Conservation (phyloP, 2,888 invertebrate genomes). For the Synergus laeviventris region DNA sequence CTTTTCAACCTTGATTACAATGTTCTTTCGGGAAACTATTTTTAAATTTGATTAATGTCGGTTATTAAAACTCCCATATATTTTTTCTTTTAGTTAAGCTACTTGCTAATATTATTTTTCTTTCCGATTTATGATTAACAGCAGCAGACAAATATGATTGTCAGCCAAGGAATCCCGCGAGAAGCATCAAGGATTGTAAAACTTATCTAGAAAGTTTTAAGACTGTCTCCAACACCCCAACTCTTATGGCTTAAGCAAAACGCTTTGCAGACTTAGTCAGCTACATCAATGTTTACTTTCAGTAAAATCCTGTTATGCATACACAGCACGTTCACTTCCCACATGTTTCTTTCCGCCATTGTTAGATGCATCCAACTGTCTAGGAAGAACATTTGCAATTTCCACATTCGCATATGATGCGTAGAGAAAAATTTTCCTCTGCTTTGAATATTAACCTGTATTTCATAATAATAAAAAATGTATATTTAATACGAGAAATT, state of each 20-base stretch:
- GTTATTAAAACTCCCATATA: constrained; percentile 11
- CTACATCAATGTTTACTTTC: constrained; percentile 39
- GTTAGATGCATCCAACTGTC: constrained; percentile 19
- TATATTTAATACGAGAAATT: background rate
- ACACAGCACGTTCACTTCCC: constrained; percentile 38
- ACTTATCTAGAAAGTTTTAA: constrained; percentile 22
- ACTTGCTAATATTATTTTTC: background rate
- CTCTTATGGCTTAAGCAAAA: constrained; percentile 34
- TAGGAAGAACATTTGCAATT: constrained; percentile 20
- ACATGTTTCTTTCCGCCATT: constrained; percentile 37
- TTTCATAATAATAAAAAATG: background rate
- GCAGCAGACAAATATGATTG: background rate
- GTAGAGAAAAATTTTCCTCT: background rate
- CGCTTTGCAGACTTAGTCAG: constrained; percentile 38
- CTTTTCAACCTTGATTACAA: constrained; percentile 3
- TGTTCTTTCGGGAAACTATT: background rate
- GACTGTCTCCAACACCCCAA: background rate
- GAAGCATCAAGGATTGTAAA: constrained; percentile 20
- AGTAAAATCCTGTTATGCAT: constrained; percentile 36
- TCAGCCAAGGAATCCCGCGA: background rate
- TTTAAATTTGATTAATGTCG: background rate
- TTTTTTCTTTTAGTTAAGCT: background rate
- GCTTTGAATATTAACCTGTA: background rate
- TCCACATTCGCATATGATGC: constrained; percentile 20
- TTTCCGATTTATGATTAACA: background rate